Base-by-base conservation (phyloP, 2,113 vertebrate species). In the Gymnogyps californianus region DNA sequence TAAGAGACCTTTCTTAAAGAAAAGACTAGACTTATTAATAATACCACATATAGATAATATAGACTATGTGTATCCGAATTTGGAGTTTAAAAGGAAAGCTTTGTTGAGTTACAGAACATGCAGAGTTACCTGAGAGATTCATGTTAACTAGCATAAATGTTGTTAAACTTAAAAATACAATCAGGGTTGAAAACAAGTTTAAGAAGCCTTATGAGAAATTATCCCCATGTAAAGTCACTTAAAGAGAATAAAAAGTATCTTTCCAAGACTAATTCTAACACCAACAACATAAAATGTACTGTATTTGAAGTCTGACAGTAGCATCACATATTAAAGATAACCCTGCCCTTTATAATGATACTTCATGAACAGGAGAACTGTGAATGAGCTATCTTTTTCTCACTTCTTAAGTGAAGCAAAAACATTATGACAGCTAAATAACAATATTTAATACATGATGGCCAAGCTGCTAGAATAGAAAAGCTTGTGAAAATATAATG, bases 361-460 rank as follows among this genome's bases (percentile, higher is more conserved):
- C n/a, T 87, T 80, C 65, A 72, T 46, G 47, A 55, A 75, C 64
- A 93, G 31, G 54, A 95, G 52, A 85, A 40, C 65, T 40, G 44
- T 84, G 87, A 95, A 61, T 52, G 31, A 84, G 32, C 44, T 85
- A 54, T 81, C 54, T 89, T 82, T 61, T 95, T 87, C 81, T 94
- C 66, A 69, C 40, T 91, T 96, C n/a, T 81, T 57, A 85, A 85
- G 58, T 70, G 79, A 95, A 95, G 16, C 14, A 94, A 91, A 96
- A 96, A 91, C 11, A 76, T 95, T 93, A 42, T 91, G 87, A 93
- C 91, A 95, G 34, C 34, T 76, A 89, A 84, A 81, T 44, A 91
- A 65, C 69, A 77, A 81, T 87, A 91, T 89, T 96, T 92, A 87
- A 81, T 80, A 70, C 29, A 90, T 20, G n/a, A 81, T 84, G 76